Conservation (phyloP, 2,113 vertebrate species). For the Lasiurus borealis region DNA sequence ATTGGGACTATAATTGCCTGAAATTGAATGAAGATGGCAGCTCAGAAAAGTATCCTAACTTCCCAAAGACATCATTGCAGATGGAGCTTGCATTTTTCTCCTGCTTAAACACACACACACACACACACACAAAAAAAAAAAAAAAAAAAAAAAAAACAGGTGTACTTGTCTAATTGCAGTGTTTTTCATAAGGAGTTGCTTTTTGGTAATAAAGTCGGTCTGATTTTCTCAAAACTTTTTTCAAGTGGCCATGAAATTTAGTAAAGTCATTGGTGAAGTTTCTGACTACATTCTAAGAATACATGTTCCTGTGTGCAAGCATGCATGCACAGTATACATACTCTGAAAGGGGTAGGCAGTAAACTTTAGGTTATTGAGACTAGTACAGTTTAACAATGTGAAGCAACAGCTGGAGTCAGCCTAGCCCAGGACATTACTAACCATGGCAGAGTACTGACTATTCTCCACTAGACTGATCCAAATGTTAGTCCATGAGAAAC, state of each 20-base stretch:
- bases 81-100: background rate
- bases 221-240: background rate
- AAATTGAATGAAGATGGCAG: background rate
- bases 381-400: background rate
- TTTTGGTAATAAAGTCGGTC: background rate
- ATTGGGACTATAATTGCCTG: background rate
- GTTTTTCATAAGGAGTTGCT: background rate
- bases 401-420: background rate
- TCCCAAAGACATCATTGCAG: background rate
- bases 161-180: background rate
- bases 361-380: background rate
- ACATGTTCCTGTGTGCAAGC: background rate
- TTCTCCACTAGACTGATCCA: background rate
- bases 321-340: background rate
- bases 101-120: too few relatives aligned
- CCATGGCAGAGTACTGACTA: background rate
- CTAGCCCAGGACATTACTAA: background rate
- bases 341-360: background rate
- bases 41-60: background rate
- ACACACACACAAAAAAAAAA: too few relatives aligned
- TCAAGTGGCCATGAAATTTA: background rate
- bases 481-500: background rate
- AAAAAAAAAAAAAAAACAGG: background rate
- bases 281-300: background rate
- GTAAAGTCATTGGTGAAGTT: background rate